phyloP scores from a whole-genome alignment of 1,140 invertebrate species.

The Pogonognathellus flavescens region DNA sequence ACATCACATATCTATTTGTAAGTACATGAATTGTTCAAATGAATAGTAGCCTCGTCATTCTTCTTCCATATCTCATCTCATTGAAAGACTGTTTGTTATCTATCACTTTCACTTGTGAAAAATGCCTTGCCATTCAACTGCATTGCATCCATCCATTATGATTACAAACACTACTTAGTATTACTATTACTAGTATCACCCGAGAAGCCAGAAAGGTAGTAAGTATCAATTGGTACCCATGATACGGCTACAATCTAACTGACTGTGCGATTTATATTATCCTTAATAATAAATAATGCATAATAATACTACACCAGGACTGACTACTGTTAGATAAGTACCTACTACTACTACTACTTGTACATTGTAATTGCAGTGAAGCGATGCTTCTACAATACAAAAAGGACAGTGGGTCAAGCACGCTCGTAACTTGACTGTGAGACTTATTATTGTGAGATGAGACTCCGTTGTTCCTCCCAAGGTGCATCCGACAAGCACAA shows the following conservation, averaged over 20 bases:
- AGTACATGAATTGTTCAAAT: conserved; percentile 11
- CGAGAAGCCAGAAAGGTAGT: too few relatives aligned
- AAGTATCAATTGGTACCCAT: neutral
- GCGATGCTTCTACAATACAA: conserved; percentile 1
- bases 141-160: conserved; percentile 5
- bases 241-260: neutral
- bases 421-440: conserved; percentile 51
- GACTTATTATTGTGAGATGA: conserved; percentile 23
- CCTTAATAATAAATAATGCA: neutral
- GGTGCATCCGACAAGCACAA: conserved; percentile 35
- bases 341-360: neutral
- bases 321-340: neutral
- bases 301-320: neutral
- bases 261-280: neutral
- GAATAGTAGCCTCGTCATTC: conserved; percentile 53
- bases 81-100: conserved; percentile 45
- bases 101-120: conserved; percentile 49
- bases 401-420: conserved; percentile 53
- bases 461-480: conserved; percentile 16
- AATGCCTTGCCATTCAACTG: conserved; percentile 5
- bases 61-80: conserved; percentile 35
- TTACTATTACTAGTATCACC: neutral
- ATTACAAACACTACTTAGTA: neutral
- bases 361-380: neutral
- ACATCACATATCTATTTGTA: neutral